Base-by-base conservation (phyloP, 1,140 invertebrate genomes). In the Rhyzopertha dominica region DNA sequence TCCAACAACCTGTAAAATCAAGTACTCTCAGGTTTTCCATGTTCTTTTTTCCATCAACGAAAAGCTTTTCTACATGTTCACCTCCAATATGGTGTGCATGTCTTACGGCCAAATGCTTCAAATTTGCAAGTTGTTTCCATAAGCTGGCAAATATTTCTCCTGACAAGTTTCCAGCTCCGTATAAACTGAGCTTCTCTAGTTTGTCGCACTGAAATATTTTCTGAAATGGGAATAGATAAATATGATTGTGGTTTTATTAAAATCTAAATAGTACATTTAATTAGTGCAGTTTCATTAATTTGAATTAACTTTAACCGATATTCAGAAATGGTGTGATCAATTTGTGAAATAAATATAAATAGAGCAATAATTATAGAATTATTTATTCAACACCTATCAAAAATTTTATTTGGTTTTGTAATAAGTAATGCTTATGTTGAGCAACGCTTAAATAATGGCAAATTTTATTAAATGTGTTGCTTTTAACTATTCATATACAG, bases 1-100 rank as follows among this genome's bases (percentile, higher is more conserved):
- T 34, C n/a, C 32, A 47, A 30, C 53, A 54, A 17, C 46, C 49
- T 5, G 53, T 37, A 20, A 56, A 40, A 43, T 56, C 50, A 5
- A 56, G 34, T 5, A 23, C 17, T 10, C 9, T 19, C 13, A 56
- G 34, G 35, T 54, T 36, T 14, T 26, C 20, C 37, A 53, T 43
- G 9, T 43, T 28, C 2, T 32, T 3, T 28, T 19, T n/a, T 2
- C 48, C 45, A 14, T 37, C 19, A 5, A n/a, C 32, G 20, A 56
- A 48, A 14, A 56, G 10, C n/a, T 38, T 5, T 5, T 35, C n/a
- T 14, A 51, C 19, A 35, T 50, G 10, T 17, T 28, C 10, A n/a
- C 32, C 43, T 16, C 9, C 35, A n/a, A 56, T 45, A 32, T 45
- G 43, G 31, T 41, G 31, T 9, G 41, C 45, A 31, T 56, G 29